Conservation (phyloP, 1,140 invertebrate genomes). For the Caenorhabditis tropicalis region DNA sequence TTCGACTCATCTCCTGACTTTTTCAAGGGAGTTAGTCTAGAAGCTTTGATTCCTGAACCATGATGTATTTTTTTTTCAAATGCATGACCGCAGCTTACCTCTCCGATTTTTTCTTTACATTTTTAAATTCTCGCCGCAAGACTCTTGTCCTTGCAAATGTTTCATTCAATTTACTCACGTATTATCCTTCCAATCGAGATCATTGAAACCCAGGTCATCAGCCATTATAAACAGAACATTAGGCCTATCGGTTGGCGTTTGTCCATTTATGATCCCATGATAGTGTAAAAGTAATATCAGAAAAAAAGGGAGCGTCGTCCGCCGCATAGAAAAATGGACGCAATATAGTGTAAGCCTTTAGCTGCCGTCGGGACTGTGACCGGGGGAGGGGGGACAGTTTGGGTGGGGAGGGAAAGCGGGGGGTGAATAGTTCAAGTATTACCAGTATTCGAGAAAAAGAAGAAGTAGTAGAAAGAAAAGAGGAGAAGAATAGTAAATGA, state of each 20-base stretch:
- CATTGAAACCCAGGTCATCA: slow-evolving; percentile 66
- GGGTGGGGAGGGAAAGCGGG: neutral
- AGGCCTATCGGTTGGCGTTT: slow-evolving; percentile 37
- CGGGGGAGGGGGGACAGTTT: slow-evolving; percentile 20
- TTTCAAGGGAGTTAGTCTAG: too few relatives aligned
- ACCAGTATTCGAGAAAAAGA: slow-evolving; percentile 31
- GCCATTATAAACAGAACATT: slow-evolving; percentile 67
- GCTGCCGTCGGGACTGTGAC: slow-evolving; percentile 33
- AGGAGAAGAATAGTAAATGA: neutral
- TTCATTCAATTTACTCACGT: slow-evolving; percentile 50
- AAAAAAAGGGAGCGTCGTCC: slow-evolving; percentile 21
- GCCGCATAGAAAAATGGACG: slow-evolving; percentile 31
- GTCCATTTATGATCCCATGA: neutral
- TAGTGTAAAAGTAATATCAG: slow-evolving; percentile 34
- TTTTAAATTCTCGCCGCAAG: too few relatives aligned
- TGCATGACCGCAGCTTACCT: neutral
- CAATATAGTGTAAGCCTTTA: slow-evolving; percentile 14
- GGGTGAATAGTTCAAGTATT: slow-evolving; percentile 26
- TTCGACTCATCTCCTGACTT: too few relatives aligned
- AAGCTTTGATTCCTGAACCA: too few relatives aligned
- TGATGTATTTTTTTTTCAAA: neutral
- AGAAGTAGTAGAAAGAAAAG: neutral
- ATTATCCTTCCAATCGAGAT: slow-evolving; percentile 67
- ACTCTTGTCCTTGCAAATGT: neutral
- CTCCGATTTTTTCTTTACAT: too few relatives aligned